phyloP scores from a whole-genome alignment of 2,113 vertebrate genomes.

The Psophia crepitans region DNA sequence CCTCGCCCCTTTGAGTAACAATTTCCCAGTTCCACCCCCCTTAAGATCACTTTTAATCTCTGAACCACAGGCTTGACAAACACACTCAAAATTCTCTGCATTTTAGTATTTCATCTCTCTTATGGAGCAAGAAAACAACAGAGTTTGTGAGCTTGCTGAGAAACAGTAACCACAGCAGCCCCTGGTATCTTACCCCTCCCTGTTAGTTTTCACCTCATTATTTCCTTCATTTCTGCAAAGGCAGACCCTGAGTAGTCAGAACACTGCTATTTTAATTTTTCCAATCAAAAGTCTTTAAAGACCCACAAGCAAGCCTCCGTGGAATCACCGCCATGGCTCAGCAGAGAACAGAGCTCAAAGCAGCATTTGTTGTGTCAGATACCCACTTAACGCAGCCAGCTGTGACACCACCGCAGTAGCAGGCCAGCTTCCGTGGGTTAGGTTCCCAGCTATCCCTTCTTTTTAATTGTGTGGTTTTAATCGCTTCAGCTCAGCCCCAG shows the following conservation, averaged over 20 bases:
- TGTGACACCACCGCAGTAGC: neutral
- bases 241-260: neutral
- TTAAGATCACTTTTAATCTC: neutral
- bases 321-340: neutral
- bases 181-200: neutral
- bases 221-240: neutral
- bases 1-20: neutral
- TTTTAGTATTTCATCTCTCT: neutral
- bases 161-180: neutral
- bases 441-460: neutral
- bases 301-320: neutral
- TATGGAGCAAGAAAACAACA: neutral
- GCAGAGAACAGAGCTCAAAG: slow-evolving; percentile 20
- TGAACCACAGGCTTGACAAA: neutral
- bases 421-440: neutral
- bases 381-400: neutral
- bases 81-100: neutral
- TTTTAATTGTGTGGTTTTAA: slow-evolving; percentile 8
- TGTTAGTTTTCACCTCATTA: neutral
- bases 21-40: neutral
- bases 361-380: slow-evolving; percentile 19
- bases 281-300: neutral
- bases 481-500: neutral
- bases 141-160: neutral
- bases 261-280: neutral